Base-by-base conservation (phyloP, 2,113 vertebrate species). In the Etia nguti region DNA sequence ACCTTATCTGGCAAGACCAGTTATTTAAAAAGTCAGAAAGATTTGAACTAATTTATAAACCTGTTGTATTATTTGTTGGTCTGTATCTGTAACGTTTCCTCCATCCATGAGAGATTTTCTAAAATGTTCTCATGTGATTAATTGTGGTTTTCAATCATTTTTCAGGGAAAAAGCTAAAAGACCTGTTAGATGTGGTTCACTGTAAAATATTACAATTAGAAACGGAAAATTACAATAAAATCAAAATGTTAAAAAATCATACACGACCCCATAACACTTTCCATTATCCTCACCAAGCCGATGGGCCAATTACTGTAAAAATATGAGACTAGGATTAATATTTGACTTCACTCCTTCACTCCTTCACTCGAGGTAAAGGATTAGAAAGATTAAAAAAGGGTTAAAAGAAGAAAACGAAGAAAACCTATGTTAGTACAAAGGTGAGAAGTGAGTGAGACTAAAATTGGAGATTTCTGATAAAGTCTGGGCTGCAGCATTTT, bases 61-160 rank as follows among this genome's bases (percentile, higher is more conserved):
- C 15, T 59, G 15, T 18, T 1, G 16, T 10, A 8, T 59, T 59
- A 59, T 59, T 29, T 18, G 10, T 11, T 22, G 1, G 7, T 4
- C 6, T 6, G 13, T 29, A 2, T 3, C 0, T 34, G 6, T 15
- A 41, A n/a, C 7, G 11, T 68, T 68, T 68, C 36, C 36, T 68
- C 10, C 36, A 22, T 4, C 36, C 4, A 2, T 15, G 1, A 34
- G 20, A 41, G 34, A n/a, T 68, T 41, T 68, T 68, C 34, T 68
- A 68, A 68, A 68, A 41, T 68, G 18, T 20, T 62, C 26, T 60
- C 26, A 34, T 60, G 59, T 2, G 18, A n/a, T 38, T 65, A 65
- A 8, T 65, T 38, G 10, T 38, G 6, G 10, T 38, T 41, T 36
- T 22, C 20, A 68, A 22, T 15, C 11, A 15, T 68, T 68, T 41